Conservation (phyloP, 2,888 invertebrate genomes). For the Drosophila limbata region DNA sequence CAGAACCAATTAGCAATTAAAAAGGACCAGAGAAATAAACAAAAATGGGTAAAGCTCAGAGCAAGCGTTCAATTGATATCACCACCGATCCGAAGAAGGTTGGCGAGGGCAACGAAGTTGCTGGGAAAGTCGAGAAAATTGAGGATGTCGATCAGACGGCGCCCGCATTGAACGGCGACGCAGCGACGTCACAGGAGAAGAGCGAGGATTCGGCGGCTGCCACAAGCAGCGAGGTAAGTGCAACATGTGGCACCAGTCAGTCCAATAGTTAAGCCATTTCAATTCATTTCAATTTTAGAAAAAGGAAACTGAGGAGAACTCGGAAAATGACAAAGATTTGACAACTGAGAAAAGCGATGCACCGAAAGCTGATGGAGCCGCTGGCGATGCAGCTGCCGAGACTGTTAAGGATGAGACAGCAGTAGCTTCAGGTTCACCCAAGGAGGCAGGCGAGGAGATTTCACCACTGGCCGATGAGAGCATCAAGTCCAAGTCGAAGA, state of each 20-base stretch:
- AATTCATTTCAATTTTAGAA: constrained; percentile 85
- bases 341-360: constrained; percentile 88
- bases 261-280: background rate
- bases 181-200: constrained; percentile 87
- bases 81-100: constrained; percentile 88
- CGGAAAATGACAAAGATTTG: constrained; percentile 89
- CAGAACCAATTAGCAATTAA: constrained; percentile 84
- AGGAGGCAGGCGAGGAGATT: constrained; percentile 80
- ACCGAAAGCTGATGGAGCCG: constrained; percentile 37
- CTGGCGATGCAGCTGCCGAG: constrained; percentile 66
- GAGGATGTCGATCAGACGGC: constrained; percentile 89
- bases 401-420: constrained; percentile 67
- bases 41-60: constrained; percentile 94
- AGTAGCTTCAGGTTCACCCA: constrained; percentile 53
- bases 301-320: constrained; percentile 86
- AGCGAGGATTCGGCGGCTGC: constrained; percentile 85
- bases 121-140: constrained; percentile 91
- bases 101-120: constrained; percentile 86
- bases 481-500: constrained; percentile 88
- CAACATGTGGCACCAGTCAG: background rate
- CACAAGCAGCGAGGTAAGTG: constrained; percentile 56
- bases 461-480: constrained; percentile 83
- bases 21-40: constrained; percentile 46
- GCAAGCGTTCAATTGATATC: constrained; percentile 94
- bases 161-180: constrained; percentile 88